These are phyloP conservation scores for Teinopalpus imperialis DNA, from an alignment of 2,888 invertebrate genomes.

Conservation along the genomic window DNA sequence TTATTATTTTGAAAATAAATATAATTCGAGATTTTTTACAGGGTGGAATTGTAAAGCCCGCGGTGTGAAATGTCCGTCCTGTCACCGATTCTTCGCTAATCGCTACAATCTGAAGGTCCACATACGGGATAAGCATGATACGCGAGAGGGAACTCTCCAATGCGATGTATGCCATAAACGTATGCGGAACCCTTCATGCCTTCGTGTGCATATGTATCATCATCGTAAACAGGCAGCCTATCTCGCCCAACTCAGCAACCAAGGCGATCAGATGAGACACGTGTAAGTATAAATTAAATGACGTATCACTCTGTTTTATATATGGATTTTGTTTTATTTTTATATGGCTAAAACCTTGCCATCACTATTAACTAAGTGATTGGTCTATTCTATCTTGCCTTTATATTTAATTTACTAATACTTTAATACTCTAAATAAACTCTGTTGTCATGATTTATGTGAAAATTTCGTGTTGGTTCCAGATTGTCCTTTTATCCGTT, in stretches of 20 bases:
- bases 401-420: no score
- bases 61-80: constrained; percentile 84
- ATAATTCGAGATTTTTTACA: no score
- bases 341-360: no score
- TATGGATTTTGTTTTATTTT: no score
- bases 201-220: constrained; percentile 85
- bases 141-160: constrained; percentile 84
- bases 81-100: constrained; percentile 84
- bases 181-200: constrained; percentile 84
- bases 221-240: constrained; percentile 83
- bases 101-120: constrained; percentile 87
- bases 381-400: no score
- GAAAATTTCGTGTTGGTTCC: no score
- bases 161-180: constrained; percentile 87
- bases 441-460: no score
- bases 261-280: constrained; percentile 55
- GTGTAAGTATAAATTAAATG: constrained; percentile 41
- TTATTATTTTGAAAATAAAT: no score
- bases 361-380: no score
- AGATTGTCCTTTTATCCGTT: no score
- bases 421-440: no score
- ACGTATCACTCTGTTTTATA: no score
- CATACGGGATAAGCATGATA: constrained; percentile 87
- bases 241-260: constrained; percentile 60
- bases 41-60: constrained; percentile 76